Evolutionary conservation across 2,113 vertebrate species (phyloP).

Genomic region (Saccopteryx leptura): DNA sequence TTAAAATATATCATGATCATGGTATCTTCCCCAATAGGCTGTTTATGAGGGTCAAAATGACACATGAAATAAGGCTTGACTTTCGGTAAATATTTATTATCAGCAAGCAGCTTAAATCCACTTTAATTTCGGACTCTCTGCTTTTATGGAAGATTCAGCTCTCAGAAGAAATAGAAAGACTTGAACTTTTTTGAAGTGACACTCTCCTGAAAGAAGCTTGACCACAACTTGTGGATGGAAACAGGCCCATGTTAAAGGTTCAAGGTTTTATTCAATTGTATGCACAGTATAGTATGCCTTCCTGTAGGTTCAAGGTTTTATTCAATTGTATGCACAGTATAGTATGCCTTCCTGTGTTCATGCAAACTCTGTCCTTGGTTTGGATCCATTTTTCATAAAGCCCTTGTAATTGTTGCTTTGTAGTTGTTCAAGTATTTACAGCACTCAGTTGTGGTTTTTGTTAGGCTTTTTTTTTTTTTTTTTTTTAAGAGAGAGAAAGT

Average conservation of each 20-base stretch:
- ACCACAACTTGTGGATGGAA: constrained; percentile 14
- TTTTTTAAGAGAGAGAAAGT: too few relatives aligned
- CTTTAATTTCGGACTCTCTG: neutral
- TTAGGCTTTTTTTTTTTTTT: too few relatives aligned
- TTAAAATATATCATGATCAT: neutral
- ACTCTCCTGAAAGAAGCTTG: neutral
- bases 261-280: neutral
- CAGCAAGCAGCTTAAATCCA: neutral
- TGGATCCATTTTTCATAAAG: neutral
- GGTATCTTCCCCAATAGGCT: neutral
- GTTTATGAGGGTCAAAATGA: neutral
- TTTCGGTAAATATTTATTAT: neutral
- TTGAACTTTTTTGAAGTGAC: neutral
- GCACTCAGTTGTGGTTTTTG: neutral
- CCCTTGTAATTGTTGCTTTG: neutral
- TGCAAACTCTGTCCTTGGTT: constrained; percentile 28
- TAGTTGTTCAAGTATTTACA: neutral
- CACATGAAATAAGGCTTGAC: neutral
- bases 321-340: neutral
- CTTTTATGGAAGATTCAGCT: neutral
- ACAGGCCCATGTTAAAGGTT: neutral
- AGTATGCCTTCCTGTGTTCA: constrained; percentile 1
- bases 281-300: neutral
- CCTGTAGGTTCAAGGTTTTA: constrained; percentile 49
- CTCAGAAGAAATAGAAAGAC: neutral